These are phyloP conservation scores for Thalassaphorura encarpata DNA, from an alignment of 1,140 invertebrate species.

Conservation along the genomic window DNA sequence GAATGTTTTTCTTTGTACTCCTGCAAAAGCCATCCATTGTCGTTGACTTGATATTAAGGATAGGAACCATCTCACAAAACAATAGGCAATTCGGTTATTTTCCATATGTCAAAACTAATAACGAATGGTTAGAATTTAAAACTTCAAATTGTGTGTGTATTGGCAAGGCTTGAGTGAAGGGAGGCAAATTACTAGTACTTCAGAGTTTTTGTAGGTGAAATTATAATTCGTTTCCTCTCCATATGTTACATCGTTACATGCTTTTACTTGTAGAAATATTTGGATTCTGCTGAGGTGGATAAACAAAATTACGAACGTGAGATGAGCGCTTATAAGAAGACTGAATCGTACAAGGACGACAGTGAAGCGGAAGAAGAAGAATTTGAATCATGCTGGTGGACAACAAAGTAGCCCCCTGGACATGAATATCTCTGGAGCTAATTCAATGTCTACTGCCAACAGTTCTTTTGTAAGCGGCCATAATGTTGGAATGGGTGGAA, in stretches of 20 bases:
- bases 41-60: too few species aligned
- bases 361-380: constrained; percentile 32
- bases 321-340: constrained; percentile 33
- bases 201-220: neutral
- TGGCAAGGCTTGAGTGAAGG: too few species aligned
- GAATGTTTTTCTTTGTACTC: too few species aligned
- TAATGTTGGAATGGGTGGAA: constrained; percentile 1
- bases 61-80: too few species aligned
- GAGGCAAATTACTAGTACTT: neutral
- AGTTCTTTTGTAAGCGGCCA: constrained; percentile 18
- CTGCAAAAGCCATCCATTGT: too few species aligned
- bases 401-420: constrained; percentile 30
- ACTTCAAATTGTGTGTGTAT: neutral
- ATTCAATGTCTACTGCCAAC: constrained; percentile 20
- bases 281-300: constrained; percentile 31
- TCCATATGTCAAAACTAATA: too few species aligned
- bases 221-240: neutral
- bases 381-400: constrained; percentile 20
- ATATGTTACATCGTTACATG: too few species aligned
- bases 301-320: constrained; percentile 33
- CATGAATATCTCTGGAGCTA: constrained; percentile 31
- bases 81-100: too few species aligned
- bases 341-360: constrained; percentile 31
- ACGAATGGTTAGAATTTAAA: too few species aligned
- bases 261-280: constrained; percentile 24